Evolutionary conservation across 2,888 invertebrate genomes (phyloP).

Genomic region (Xylota sylvarum): DNA sequence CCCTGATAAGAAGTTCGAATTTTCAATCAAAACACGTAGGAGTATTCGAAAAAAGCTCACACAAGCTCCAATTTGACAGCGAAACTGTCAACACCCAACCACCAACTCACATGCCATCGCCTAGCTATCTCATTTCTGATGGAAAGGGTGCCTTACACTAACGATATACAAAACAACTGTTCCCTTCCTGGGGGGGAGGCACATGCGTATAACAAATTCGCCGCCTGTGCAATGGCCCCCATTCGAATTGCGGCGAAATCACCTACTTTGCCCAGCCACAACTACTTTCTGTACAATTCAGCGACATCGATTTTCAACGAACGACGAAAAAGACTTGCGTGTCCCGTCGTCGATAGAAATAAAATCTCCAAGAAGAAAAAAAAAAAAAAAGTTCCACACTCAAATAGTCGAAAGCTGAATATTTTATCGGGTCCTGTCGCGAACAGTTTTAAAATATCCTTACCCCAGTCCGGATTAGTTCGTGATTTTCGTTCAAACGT

Average conservation of each 20-base stretch:
- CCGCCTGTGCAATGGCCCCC: conserved; percentile 52
- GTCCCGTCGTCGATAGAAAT: conserved; percentile 63
- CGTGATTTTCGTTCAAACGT: conserved; percentile 41
- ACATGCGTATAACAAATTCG: conserved; percentile 70
- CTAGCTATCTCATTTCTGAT: neutral
- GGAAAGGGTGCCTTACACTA: conserved; percentile 13
- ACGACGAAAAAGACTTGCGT: conserved; percentile 76
- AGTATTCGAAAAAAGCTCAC: conserved; percentile 65
- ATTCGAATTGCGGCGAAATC: conserved; percentile 61
- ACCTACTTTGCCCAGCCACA: conserved; percentile 61
- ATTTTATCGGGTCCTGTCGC: conserved; percentile 48
- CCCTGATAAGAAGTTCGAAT: conserved; percentile 69
- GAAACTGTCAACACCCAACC: conserved; percentile 44
- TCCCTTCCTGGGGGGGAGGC: conserved; percentile 29
- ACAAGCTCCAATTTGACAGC: conserved; percentile 54
- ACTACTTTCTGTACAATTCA: conserved; percentile 72
- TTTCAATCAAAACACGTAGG: conserved; percentile 59
- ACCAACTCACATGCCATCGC: neutral
- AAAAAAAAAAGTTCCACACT: conserved; percentile 18
- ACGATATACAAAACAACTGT: conserved; percentile 68
- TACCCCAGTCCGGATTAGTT: conserved; percentile 73
- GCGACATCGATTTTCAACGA: conserved; percentile 77
- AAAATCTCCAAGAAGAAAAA: conserved; percentile 40
- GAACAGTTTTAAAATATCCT: conserved; percentile 73
- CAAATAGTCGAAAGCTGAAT: conserved; percentile 42